A percentile compares a stretch with the other conserved stretches of the same genome.
These are phyloP conservation scores for Zosterops borbonicus DNA, from an alignment of 2,113 vertebrate species.

Conservation along the genomic window DNA sequence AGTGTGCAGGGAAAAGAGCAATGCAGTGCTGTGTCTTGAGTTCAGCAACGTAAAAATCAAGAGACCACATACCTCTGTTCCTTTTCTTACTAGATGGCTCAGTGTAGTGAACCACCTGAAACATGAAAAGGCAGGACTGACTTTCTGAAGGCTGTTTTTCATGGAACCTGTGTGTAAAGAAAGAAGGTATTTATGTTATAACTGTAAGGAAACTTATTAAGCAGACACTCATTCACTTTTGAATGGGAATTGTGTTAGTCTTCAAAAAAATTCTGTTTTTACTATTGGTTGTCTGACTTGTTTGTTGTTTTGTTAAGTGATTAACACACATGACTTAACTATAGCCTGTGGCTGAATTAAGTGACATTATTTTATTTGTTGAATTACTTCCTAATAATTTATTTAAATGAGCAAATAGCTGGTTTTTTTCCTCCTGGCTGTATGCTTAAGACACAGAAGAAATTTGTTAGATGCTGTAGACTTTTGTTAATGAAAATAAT, in stretches of 20 bases:
- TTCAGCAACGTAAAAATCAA: slow-evolving; percentile 11
- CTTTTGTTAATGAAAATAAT: neutral
- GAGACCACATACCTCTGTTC: neutral
- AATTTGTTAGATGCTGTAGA: neutral
- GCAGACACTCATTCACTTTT: neutral
- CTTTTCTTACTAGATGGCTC: neutral
- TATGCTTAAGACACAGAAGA: neutral
- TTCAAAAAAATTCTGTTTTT: neutral
- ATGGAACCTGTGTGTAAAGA: neutral
- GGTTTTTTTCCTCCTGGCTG: neutral
- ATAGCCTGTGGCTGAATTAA: neutral
- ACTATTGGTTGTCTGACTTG: neutral
- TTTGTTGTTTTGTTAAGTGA: neutral
- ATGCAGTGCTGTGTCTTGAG: slow-evolving; percentile 41
- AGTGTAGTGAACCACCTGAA: neutral
- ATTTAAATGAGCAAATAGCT: neutral
- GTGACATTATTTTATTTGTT: neutral
- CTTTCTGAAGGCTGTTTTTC: slow-evolving; percentile 1
- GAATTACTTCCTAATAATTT: neutral
- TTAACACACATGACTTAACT: neutral
- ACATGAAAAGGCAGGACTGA: neutral
- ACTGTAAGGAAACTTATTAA: neutral
- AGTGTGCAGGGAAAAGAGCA: slow-evolving; percentile 49
- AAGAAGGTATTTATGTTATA: slow-evolving; percentile 16
- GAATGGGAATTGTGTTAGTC: neutral